A percentile compares a stretch with the other conserved stretches of the same genome.
Evolutionary conservation across 2,113 vertebrate species (phyloP).

Genomic region (Sakesphorus luctuosus): DNA sequence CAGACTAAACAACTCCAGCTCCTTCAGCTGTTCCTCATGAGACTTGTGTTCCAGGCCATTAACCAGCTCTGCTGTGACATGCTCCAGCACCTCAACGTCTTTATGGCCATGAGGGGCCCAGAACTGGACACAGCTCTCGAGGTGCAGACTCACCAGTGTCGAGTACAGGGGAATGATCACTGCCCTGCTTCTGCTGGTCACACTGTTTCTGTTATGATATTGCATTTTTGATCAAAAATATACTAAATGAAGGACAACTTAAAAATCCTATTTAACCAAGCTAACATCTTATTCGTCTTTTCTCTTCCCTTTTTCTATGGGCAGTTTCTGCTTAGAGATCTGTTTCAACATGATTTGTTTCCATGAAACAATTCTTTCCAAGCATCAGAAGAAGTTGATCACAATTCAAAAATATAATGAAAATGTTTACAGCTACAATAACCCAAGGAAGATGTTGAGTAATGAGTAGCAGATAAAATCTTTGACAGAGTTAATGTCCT

Average conservation of each 20-base stretch:
- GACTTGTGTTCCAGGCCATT: background rate
- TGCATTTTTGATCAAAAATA: background rate
- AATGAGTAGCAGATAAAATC: background rate
- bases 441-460: background rate
- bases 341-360: background rate
- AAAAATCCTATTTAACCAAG: background rate
- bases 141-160: background rate
- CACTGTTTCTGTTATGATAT: background rate
- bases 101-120: background rate
- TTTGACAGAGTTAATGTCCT: background rate
- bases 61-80: accelerated
- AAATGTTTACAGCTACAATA: background rate
- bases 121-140: accelerated
- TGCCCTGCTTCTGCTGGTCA: background rate
- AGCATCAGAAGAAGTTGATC: background rate
- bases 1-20: background rate
- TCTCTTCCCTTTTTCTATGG: background rate
- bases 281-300: background rate
- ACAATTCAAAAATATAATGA: background rate
- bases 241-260: background rate
- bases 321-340: background rate
- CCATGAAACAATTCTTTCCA: background rate
- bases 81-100: background rate
- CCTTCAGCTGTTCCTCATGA: background rate
- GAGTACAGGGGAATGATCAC: accelerated